These are phyloP conservation scores for Cherax quadricarinatus DNA, from an alignment of 1,140 invertebrate species.

Conservation along the genomic window DNA sequence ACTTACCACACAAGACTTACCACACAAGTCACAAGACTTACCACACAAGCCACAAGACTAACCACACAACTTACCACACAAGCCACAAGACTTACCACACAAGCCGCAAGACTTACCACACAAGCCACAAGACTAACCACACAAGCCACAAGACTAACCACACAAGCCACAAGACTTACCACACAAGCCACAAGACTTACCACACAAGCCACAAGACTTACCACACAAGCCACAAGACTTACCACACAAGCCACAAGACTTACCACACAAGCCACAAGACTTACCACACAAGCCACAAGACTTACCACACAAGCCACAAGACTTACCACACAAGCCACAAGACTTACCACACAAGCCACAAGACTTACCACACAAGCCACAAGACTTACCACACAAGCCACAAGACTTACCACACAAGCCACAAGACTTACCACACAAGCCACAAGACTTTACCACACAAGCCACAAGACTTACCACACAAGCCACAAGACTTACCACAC, in stretches of 20 bases:
- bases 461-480: constrained; percentile 66
- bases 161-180: constrained; percentile 60
- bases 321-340: constrained; percentile 48
- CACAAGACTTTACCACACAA: constrained; percentile 39
- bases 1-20: too few relatives aligned
- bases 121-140: constrained; percentile 55
- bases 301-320: too few relatives aligned
- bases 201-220: constrained; percentile 59
- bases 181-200: too few relatives aligned
- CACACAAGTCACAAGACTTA: too few relatives aligned
- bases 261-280: too few relatives aligned
- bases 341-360: too few relatives aligned
- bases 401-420: constrained; percentile 41
- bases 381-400: too few relatives aligned
- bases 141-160: constrained; percentile 41
- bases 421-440: too few relatives aligned
- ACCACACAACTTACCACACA: constrained; percentile 44
- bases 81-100: constrained; percentile 63
- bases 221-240: too few relatives aligned
- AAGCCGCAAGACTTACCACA: constrained; percentile 48
- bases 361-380: constrained; percentile 44
- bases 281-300: constrained; percentile 54
- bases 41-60: constrained; percentile 55
- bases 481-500: constrained; percentile 42
- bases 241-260: constrained; percentile 58